A percentile compares a stretch with the other conserved stretches of the same genome.
Conservation (phyloP, 2,888 invertebrate species). For the Aproaerema taeniolella region DNA sequence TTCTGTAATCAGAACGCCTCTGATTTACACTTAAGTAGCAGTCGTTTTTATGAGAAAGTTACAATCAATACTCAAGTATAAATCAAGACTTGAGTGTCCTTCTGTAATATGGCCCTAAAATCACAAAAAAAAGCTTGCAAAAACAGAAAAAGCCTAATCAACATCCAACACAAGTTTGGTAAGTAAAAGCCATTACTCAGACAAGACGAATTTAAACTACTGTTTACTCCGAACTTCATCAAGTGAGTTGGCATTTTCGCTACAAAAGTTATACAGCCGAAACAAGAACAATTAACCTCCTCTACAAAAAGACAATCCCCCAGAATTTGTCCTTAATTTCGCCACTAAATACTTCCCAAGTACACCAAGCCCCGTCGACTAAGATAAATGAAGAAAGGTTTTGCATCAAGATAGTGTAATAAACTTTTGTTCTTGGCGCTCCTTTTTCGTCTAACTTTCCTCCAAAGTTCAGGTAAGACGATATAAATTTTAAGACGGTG, state of each 20-base stretch:
- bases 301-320: slow-evolving; percentile 31
- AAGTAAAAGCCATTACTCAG: too few relatives aligned
- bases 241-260: slow-evolving; percentile 3
- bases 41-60: too few relatives aligned
- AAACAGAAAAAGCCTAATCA: too few relatives aligned
- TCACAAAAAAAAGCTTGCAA: too few relatives aligned
- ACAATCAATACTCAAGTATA: too few relatives aligned
- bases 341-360: slow-evolving; percentile 45
- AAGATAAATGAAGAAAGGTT: slow-evolving; percentile 50
- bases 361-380: slow-evolving; percentile 43
- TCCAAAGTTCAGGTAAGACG: slow-evolving; percentile 36
- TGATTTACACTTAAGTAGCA: too few relatives aligned
- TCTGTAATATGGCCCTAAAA: too few relatives aligned
- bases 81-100: too few relatives aligned
- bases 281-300: slow-evolving; percentile 29
- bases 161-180: too few relatives aligned
- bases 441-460: slow-evolving; percentile 25
- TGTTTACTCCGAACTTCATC: not conserved
- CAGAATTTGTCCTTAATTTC: slow-evolving; percentile 50
- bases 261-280: slow-evolving; percentile 8
- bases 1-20: too few relatives aligned
- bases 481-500: slow-evolving; percentile 38
- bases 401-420: slow-evolving; percentile 55
- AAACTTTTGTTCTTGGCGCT: slow-evolving; percentile 48
- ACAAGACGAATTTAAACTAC: not conserved